Evolutionary conservation across 2,797 vertebrate genomes (phyloP).

Genomic region (Varecia variegata): DNA sequence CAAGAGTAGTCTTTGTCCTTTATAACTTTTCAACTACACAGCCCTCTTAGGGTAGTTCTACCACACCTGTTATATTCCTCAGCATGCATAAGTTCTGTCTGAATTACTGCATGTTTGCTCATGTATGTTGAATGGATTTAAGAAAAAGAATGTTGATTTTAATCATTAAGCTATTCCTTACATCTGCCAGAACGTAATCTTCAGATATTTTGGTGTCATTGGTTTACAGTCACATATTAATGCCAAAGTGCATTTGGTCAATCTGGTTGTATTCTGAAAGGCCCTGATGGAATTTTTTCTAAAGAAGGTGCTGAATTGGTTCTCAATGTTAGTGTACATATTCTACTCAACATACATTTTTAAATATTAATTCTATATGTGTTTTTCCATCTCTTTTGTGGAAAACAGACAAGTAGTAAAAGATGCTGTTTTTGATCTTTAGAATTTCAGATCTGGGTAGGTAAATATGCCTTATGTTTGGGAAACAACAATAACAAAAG

Average conservation of each 20-base stretch:
- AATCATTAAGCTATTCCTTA: background rate
- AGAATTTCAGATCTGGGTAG: background rate
- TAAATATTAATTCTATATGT: background rate
- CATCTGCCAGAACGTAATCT: background rate
- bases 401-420: background rate
- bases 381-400: background rate
- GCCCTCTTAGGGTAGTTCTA: background rate
- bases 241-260: background rate
- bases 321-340: too few species aligned
- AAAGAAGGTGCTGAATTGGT: too few species aligned
- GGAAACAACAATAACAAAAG: background rate
- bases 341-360: background rate
- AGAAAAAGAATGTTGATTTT: background rate
- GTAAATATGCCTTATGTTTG: background rate
- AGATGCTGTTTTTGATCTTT: background rate
- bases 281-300: too few species aligned
- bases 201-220: background rate
- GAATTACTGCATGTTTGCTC: background rate
- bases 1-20: background rate
- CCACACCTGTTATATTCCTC: background rate
- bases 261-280: background rate
- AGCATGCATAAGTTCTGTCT: background rate
- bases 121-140: background rate
- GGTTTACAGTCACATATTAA: background rate
- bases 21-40: background rate